These are phyloP conservation scores for Drosophila anomalata DNA, from an alignment of 2,888 invertebrate species.

Conservation along the genomic window DNA sequence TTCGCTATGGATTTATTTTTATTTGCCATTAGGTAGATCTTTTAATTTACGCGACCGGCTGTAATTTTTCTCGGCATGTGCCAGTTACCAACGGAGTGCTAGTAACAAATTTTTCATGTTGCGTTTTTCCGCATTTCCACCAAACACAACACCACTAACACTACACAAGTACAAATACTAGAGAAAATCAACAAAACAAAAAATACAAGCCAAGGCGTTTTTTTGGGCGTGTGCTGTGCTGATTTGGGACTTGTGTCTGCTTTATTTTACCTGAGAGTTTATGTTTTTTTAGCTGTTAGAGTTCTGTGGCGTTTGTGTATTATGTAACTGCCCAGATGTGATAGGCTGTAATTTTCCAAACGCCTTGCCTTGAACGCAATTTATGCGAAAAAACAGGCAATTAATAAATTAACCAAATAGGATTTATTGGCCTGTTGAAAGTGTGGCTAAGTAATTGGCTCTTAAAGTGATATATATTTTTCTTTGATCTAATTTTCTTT, in stretches of 20 bases:
- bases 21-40: slow-evolving; percentile 30
- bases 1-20: slow-evolving; percentile 26
- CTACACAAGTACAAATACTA: slow-evolving; percentile 11
- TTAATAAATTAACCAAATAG: slow-evolving; percentile 65
- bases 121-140: slow-evolving; percentile 63
- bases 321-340: slow-evolving; percentile 57
- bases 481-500: slow-evolving; percentile 8
- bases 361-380: slow-evolving; percentile 50
- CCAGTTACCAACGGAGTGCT: slow-evolving; percentile 19
- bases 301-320: slow-evolving; percentile 57
- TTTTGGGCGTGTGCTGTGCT: slow-evolving; percentile 68
- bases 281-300: slow-evolving; percentile 41
- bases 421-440: slow-evolving; percentile 56
- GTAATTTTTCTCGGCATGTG: slow-evolving; percentile 21
- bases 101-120: slow-evolving; percentile 24
- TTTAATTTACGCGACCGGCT: slow-evolving; percentile 43
- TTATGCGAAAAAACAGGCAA: slow-evolving; percentile 53
- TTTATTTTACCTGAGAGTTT: slow-evolving; percentile 42
- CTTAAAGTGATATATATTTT: slow-evolving; percentile 30
- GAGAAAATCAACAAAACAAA: slow-evolving; percentile 9
- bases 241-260: slow-evolving; percentile 32
- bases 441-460: slow-evolving; percentile 23
- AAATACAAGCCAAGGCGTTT: slow-evolving; percentile 44
- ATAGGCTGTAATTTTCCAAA: slow-evolving; percentile 51
- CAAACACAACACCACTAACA: slow-evolving; percentile 2